Evolutionary conservation across 2,888 invertebrate species (phyloP), one percentile per base, ranked within the genome.

Genomic region (Calliopum simillimum): DNA sequence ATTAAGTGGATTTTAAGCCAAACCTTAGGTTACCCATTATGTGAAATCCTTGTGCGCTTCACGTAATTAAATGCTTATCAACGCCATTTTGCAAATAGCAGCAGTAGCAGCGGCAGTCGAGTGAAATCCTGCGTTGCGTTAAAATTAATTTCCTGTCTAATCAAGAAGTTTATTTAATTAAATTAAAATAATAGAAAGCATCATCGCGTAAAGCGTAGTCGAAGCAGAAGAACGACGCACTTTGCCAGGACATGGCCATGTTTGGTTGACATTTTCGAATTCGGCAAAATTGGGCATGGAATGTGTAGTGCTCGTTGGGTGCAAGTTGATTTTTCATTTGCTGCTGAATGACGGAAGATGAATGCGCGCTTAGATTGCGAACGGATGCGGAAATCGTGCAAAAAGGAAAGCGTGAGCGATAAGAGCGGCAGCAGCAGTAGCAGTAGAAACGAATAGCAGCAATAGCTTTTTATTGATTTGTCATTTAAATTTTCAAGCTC

Each of bases 141-240:
- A 69, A 71, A 73, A 75, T 75, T 75, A 75, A 75, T 75, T 75
- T 75, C 74, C 74, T 73, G 74, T 75, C 74, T 73, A 75, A 75
- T 72, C 73, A 72, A 67, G 55, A 71, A 75, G 71, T 73, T 75
- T 75, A 73, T 75, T 75, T 75, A 75, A 75, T 75, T 75, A 75
- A 75, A 75, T 75, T 73, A 73, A 73, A 75, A 71, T 73, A 71
- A 75, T 73, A 69, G 71, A 33, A 8, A 8, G n/a, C n/a, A n/a
- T n/a, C 23, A 56, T 25, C 55, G 14, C 21, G 55, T 23, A 13
- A 56, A 56, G 23, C 21, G 55, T 49, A 49, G 49, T 49, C 49
- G 33, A 33, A 33, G 33, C 5, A 33, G 33, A 33, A n/a, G n/a
- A n/a, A n/a, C n/a, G n/a, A 33, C 33, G 33, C 33, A 33, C 8